A percentile compares a stretch with the other conserved stretches of the same genome.
phyloP scores from a whole-genome alignment of 2,888 invertebrate species.

The Mechanitis messenoides region DNA sequence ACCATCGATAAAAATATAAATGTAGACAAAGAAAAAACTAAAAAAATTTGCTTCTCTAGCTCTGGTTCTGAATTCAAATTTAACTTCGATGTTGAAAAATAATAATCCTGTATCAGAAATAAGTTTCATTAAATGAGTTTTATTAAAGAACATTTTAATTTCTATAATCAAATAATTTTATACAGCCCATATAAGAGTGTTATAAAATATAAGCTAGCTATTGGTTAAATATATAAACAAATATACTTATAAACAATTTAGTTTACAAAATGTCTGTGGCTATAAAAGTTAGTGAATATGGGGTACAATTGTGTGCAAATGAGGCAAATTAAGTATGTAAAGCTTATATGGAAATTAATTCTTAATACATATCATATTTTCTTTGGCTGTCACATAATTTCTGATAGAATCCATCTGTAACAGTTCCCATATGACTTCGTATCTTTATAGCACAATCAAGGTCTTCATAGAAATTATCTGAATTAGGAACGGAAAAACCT shows the following conservation, averaged over 20 bases:
- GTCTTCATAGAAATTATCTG: slow-evolving; percentile 43
- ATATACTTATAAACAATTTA: too few species aligned
- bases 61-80: slow-evolving; percentile 79
- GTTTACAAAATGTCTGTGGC: too few species aligned
- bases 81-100: slow-evolving; percentile 74
- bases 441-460: slow-evolving; percentile 47
- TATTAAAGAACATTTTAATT: slow-evolving; percentile 8
- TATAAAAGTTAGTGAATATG: background rate
- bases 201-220: too few species aligned
- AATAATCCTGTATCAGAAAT: slow-evolving; percentile 18
- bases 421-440: slow-evolving; percentile 28
- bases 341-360: background rate
- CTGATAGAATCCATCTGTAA: slow-evolving; percentile 41
- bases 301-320: background rate
- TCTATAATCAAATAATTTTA: too few species aligned
- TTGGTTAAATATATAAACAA: too few species aligned
- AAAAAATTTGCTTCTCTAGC: slow-evolving; percentile 57
- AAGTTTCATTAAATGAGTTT: slow-evolving; percentile 13
- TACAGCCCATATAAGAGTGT: background rate
- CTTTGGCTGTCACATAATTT: slow-evolving; percentile 36
- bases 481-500: slow-evolving; percentile 51
- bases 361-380: background rate
- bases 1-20: slow-evolving; percentile 17
- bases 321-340: slow-evolving; percentile 4
- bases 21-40: slow-evolving; percentile 29